These are phyloP conservation scores for Acanthurus lineatus DNA, from an alignment of 2,797 vertebrate genomes.

Conservation along the genomic window DNA sequence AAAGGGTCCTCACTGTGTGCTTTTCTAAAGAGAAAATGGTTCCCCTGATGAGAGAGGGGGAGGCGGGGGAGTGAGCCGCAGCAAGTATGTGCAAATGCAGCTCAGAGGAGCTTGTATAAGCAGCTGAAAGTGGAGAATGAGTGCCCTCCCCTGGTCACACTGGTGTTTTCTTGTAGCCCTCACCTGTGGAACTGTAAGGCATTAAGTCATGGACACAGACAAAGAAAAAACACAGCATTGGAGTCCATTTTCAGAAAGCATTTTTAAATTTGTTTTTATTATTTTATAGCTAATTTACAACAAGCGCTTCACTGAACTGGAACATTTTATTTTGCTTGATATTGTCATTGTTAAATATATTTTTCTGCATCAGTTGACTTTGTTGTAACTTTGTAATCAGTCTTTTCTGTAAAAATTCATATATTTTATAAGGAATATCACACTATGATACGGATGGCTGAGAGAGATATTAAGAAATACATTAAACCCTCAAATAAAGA, in stretches of 20 bases:
- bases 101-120: constrained; percentile 51
- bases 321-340: constrained; percentile 88
- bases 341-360: constrained; percentile 88
- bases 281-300: constrained; percentile 92
- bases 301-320: constrained; percentile 91
- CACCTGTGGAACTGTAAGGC: constrained; percentile 32
- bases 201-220: constrained; percentile 27
- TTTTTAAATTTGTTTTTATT: constrained; percentile 88
- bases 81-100: constrained; percentile 52
- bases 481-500: constrained; percentile 83
- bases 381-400: constrained; percentile 84
- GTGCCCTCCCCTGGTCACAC: constrained; percentile 69
- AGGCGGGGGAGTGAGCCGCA: constrained; percentile 38
- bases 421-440: constrained; percentile 88
- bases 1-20: constrained; percentile 48
- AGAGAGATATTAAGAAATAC: constrained; percentile 87
- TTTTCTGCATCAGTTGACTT: constrained; percentile 86
- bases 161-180: not conserved
- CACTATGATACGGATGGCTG: constrained; percentile 87
- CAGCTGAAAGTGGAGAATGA: constrained; percentile 51
- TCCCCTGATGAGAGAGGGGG: constrained; percentile 51
- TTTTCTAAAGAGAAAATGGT: constrained; percentile 72
- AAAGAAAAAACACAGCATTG: constrained; percentile 45
- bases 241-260: constrained; percentile 81
- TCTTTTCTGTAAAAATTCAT: constrained; percentile 88